Percentiles rank a stretch among this genome's conserved stretches.
phyloP scores from a whole-genome alignment of 2,888 invertebrate species.

The Athalia circularis region DNA sequence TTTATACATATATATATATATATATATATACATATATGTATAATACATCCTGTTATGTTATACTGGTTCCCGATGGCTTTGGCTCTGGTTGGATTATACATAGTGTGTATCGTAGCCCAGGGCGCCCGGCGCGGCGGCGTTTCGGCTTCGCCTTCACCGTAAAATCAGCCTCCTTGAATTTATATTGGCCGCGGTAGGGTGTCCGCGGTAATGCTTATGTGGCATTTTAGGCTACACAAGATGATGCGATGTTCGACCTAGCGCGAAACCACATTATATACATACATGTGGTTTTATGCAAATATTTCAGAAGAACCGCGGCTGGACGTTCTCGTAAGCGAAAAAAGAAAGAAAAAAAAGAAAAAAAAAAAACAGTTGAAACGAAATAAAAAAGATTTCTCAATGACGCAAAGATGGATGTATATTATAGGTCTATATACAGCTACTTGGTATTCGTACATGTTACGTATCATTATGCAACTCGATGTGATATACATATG shows the following conservation, averaged over 20 bases:
- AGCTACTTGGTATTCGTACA: neutral
- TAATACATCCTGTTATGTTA: neutral
- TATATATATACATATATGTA: neutral
- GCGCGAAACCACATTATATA: neutral
- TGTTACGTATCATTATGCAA: no score
- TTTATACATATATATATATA: neutral
- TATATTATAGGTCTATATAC: constrained; percentile 1
- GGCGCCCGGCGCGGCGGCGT: constrained; percentile 12
- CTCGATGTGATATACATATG: no score
- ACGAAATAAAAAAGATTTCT: neutral
- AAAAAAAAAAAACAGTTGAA: no score
- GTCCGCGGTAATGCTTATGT: constrained; percentile 10
- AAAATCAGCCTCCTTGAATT: constrained; percentile 8
- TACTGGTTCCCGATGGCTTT: constrained; percentile 1
- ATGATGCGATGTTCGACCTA: neutral
- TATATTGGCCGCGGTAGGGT: no score
- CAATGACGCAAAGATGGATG: constrained; percentile 32
- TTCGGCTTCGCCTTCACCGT: constrained; percentile 23
- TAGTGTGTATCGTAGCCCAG: constrained; percentile 17
- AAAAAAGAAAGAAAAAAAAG: constrained; percentile 2
- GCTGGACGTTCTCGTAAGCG: neutral
- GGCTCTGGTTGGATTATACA: constrained; percentile 26
- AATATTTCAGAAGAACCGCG: constrained; percentile 8
- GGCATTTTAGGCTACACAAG: neutral
- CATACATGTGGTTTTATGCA: constrained; percentile 10